Base-by-base conservation (phyloP, 1,140 invertebrate genomes). In the Zophobas morio region DNA sequence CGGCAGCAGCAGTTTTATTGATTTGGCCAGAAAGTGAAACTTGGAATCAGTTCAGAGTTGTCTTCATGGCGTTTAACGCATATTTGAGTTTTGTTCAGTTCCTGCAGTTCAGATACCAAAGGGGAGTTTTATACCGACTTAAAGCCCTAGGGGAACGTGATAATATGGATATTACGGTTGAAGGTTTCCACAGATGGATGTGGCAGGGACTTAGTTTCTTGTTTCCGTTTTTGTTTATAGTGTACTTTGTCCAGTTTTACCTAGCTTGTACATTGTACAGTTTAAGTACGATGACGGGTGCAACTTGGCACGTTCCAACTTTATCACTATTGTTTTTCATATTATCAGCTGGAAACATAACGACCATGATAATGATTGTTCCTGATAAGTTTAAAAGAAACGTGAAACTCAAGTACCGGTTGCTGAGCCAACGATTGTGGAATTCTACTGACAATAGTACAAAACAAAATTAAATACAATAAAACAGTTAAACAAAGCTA, bases 141-240 rank as follows among this genome's bases (percentile, higher is more conserved):
- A 96, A 98, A 87, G 95, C 97, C 0, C 88, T 99, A 0, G 98
- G 98, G 0, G 96, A 98, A 84, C 89, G 97, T 0, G 94, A 97
- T 84, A 96, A 97, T 79, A 99, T 99, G 98, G 98, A 99, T 85
- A 98, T 99, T 54, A 99, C 98, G 0, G 96, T 99, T 75, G 98
- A 99, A 89, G 98, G 98, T 37, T 99, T 99, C 86, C 98, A 99
- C 88, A 98, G 96, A 0, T 99, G 98, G 98, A 99, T 99, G 98
- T 99, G 97, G 96, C 92, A 96, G 76, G 98, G 98, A 0, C 88
- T 99, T 6, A 95, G 94, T 2, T 99, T 99, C 85, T 88, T 99
- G 0, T 85, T 99, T 54, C 98, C 98, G n/a, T 99, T 99, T 87
- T 90, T 99, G 0, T 97, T 98, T 83, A 87, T 94, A 76, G 98